A percentile compares a stretch with the other conserved stretches of the same genome.
Evolutionary conservation across 2,113 vertebrate genomes (phyloP).

Genomic region (Pseudonaja textilis): DNA sequence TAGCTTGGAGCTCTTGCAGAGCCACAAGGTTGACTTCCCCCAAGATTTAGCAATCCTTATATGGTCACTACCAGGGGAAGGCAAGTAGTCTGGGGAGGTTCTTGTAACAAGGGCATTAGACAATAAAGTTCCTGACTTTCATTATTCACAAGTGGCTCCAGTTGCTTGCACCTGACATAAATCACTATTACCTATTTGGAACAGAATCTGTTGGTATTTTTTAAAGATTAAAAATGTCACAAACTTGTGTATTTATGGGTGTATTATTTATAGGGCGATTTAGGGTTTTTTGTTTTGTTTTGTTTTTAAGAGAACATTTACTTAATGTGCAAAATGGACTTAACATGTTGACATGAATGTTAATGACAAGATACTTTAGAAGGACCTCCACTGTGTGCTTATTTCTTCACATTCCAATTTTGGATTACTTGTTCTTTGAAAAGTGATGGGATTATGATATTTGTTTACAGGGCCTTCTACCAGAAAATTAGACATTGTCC

Average conservation of each 20-base stretch:
- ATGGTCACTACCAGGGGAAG: neutral
- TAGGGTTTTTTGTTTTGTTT: neutral
- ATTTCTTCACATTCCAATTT: slow-evolving; percentile 41
- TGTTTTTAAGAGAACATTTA: neutral
- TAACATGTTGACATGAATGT: slow-evolving; percentile 61
- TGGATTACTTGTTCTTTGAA: slow-evolving; percentile 44
- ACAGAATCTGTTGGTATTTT: neutral
- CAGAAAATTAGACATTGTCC: neutral
- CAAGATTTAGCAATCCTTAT: neutral
- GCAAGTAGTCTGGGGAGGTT: neutral
- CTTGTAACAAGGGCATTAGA: neutral
- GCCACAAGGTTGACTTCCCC: neutral
- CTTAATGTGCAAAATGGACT: neutral
- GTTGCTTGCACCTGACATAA: neutral
- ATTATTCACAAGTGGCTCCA: neutral
- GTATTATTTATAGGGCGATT: neutral
- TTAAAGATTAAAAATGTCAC: neutral
- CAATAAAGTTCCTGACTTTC: neutral
- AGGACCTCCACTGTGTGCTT: slow-evolving; percentile 50
- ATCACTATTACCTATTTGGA: neutral
- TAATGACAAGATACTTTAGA: slow-evolving; percentile 40
- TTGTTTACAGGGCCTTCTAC: slow-evolving; percentile 29
- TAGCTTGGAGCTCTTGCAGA: neutral
- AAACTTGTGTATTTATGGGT: neutral
- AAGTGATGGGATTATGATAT: slow-evolving; percentile 47